These are phyloP conservation scores for Xiphorhynchus elegans DNA, from an alignment of 2,113 vertebrate genomes.

Conservation along the genomic window DNA sequence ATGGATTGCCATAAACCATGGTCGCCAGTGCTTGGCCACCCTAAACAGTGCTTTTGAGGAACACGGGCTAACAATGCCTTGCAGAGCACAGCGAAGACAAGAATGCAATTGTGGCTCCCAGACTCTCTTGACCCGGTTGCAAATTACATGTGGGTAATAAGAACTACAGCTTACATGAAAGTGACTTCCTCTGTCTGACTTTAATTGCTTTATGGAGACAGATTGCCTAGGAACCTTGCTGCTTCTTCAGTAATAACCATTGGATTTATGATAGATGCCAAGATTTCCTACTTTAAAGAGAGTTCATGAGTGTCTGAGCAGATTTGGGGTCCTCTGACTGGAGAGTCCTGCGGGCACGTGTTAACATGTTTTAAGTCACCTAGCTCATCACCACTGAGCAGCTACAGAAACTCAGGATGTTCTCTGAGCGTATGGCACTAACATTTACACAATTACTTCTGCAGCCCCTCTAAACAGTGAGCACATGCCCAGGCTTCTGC, in stretches of 20 bases:
- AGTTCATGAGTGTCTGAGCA: not conserved
- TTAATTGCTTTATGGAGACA: slow-evolving; percentile 57
- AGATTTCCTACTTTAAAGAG: slow-evolving; percentile 7
- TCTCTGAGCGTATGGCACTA: not conserved
- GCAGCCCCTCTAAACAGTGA: accelerated
- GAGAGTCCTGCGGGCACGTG: not conserved
- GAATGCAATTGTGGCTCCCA: not conserved
- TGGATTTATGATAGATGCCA: not conserved
- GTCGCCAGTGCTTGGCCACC: not conserved
- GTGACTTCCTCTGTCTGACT: slow-evolving; percentile 59
- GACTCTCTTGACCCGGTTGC: slow-evolving; percentile 12
- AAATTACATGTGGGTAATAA: slow-evolving; percentile 40
- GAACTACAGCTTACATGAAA: slow-evolving; percentile 47
- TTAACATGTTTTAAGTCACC: not conserved
- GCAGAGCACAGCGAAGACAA: not conserved
- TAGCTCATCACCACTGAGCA: not conserved
- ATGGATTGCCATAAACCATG: not conserved
- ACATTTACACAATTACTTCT: not conserved
- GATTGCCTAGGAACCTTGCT: not conserved
- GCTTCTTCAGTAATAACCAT: slow-evolving; percentile 10
- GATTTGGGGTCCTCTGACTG: not conserved
- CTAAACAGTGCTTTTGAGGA: slow-evolving; percentile 16
- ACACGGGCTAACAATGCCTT: not conserved
- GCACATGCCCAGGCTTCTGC: not conserved
- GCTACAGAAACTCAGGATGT: not conserved